A percentile compares a stretch with the other conserved stretches of the same genome.
These are phyloP conservation scores for Pristionchus japonicus DNA, from an alignment of 2,888 invertebrate species.

Conservation along the genomic window DNA sequence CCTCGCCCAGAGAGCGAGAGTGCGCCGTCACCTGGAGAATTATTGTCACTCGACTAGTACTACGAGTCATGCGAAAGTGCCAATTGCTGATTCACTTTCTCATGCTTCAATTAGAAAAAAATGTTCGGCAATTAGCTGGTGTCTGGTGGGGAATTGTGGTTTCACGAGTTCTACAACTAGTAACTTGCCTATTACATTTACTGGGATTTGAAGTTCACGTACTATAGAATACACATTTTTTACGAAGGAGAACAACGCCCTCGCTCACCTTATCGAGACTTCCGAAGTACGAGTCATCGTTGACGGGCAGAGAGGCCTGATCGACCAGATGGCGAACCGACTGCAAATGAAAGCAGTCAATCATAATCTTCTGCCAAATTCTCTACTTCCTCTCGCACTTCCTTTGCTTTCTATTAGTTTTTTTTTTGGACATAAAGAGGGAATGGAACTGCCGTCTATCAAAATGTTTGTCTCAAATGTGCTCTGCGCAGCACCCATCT, in stretches of 20 bases:
- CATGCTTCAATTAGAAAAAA: neutral
- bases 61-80: neutral
- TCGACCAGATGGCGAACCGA: conserved; percentile 87
- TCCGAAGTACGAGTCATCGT: conserved; percentile 82
- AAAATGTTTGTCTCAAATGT: too few relatives aligned
- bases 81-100: neutral
- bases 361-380: neutral
- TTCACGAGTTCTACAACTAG: too few relatives aligned
- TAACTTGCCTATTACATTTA: too few relatives aligned
- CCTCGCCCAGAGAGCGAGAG: conserved; percentile 83
- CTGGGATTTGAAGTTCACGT: too few relatives aligned
- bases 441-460: too few relatives aligned
- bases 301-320: conserved; percentile 89
- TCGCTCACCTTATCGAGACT: conserved; percentile 52
- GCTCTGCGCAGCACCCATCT: neutral
- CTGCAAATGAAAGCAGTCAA: conserved; percentile 65
- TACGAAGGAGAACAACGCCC: too few relatives aligned
- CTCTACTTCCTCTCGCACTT: too few relatives aligned
- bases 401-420: too few relatives aligned
- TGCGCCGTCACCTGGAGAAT: conserved; percentile 84
- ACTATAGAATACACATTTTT: too few relatives aligned
- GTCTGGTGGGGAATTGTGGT: too few relatives aligned
- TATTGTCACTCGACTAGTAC: neutral
- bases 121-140: too few relatives aligned
- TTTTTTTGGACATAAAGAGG: too few relatives aligned